A percentile compares a stretch with the other conserved stretches of the same genome.
Evolutionary conservation across 2,888 invertebrate genomes (phyloP).

Genomic region (Amblyjoppa fuscipennis): DNA sequence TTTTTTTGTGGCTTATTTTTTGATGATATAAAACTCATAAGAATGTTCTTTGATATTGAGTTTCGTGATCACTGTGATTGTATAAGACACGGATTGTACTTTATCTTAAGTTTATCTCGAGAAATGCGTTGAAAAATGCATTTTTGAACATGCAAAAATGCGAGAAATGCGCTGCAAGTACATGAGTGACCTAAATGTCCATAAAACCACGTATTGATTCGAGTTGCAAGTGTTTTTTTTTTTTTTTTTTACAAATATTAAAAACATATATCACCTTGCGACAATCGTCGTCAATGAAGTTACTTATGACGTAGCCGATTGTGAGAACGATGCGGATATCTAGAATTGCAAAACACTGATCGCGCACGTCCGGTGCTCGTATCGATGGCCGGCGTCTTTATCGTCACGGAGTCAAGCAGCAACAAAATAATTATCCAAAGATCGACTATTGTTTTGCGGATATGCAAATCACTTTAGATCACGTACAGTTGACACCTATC

Average conservation of each 20-base stretch:
- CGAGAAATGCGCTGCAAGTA: not conserved
- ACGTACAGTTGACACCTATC: slow-evolving; percentile 26
- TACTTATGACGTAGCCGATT: not conserved
- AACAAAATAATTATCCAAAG: slow-evolving; percentile 18
- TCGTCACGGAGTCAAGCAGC: slow-evolving; percentile 13
- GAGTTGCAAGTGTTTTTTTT: not conserved
- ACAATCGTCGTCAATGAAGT: not conserved
- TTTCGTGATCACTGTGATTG: too few relatives aligned
- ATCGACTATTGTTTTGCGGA: slow-evolving; percentile 14
- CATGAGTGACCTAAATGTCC: not conserved
- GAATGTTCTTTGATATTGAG: too few relatives aligned
- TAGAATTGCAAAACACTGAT: slow-evolving; percentile 8
- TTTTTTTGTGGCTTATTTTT: not conserved
- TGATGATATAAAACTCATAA: too few relatives aligned
- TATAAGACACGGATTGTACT: too few relatives aligned
- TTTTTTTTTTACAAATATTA: not conserved
- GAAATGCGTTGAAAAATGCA: not conserved
- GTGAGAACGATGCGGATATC: not conserved
- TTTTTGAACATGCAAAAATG: too few relatives aligned
- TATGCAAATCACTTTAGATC: slow-evolving; percentile 18
- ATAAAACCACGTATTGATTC: not conserved
- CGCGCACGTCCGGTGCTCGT: slow-evolving; percentile 9
- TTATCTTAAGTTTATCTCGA: too few relatives aligned
- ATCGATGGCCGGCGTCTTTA: not conserved
- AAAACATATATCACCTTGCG: not conserved